These are phyloP conservation scores for Pteromalus puparum DNA, from an alignment of 1,140 invertebrate genomes.

Conservation along the genomic window DNA sequence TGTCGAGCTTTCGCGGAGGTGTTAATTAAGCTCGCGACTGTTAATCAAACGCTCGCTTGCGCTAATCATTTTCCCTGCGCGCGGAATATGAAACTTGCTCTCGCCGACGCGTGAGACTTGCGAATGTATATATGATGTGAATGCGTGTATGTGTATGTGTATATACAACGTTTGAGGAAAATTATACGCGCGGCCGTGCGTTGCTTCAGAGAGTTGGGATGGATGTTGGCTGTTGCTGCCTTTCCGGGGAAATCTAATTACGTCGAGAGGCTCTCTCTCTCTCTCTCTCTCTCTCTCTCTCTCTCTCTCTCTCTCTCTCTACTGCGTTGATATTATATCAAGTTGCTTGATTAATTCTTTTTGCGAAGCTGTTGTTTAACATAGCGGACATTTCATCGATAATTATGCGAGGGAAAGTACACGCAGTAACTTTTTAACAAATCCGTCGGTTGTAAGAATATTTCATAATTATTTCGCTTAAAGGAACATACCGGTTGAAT, in stretches of 20 bases:
- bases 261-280: background rate
- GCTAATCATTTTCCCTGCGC: constrained; percentile 5
- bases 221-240: background rate
- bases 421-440: no score
- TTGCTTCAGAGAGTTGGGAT: background rate
- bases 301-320: no score
- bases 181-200: constrained; percentile 6
- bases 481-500: no score
- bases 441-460: no score
- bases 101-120: background rate
- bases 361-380: no score
- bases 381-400: no score
- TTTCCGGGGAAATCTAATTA: background rate
- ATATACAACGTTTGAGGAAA: constrained; percentile 2
- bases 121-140: background rate
- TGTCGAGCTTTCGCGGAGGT: background rate
- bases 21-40: constrained; percentile 23
- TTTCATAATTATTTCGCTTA: no score
- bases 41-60: constrained; percentile 26
- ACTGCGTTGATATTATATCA: background rate
- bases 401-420: no score
- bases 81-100: background rate
- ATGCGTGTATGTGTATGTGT: no score
- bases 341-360: background rate
- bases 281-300: background rate